phyloP scores from a whole-genome alignment of 1,140 invertebrate species.

The Euwallacea fornicatus region DNA sequence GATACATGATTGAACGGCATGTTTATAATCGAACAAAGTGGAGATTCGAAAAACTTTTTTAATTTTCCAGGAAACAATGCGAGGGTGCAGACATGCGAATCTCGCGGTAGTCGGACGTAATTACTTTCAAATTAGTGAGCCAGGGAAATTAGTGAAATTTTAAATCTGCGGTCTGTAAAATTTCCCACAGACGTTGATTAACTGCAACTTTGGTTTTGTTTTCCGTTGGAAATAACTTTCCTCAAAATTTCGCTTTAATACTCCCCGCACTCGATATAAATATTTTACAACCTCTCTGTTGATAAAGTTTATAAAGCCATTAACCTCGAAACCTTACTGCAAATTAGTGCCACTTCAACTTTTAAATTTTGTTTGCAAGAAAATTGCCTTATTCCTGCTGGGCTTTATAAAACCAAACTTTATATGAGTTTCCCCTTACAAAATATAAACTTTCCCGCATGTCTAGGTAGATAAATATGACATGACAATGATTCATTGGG shows the following conservation, averaged over 20 bases:
- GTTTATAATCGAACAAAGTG: too few species aligned
- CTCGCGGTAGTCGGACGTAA: neutral
- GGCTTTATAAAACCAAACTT: neutral
- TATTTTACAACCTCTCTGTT: conserved; percentile 4
- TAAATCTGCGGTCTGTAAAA: conserved; percentile 6
- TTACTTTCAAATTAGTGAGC: neutral
- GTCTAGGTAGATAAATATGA: too few species aligned
- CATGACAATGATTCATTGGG: too few species aligned
- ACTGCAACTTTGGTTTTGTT: conserved; percentile 15
- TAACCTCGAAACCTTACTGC: neutral
- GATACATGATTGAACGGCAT: too few species aligned
- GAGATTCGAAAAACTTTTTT: conserved; percentile 5
- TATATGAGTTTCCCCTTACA: neutral
- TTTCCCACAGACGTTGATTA: conserved; percentile 11
- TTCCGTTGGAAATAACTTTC: neutral
- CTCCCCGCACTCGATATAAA: neutral
- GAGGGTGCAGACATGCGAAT: neutral
- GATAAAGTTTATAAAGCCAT: conserved; percentile 5
- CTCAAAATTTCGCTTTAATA: conserved; percentile 1
- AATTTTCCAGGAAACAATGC: conserved; percentile 10
- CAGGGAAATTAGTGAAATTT: conserved; percentile 11
- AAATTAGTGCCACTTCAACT: conserved; percentile 5
- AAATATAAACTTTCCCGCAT: neutral
- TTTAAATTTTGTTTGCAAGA: conserved; percentile 4
- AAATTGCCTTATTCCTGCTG: neutral